Conservation (phyloP, 2,888 invertebrate genomes). For the Microctonus aethiopoides region DNA sequence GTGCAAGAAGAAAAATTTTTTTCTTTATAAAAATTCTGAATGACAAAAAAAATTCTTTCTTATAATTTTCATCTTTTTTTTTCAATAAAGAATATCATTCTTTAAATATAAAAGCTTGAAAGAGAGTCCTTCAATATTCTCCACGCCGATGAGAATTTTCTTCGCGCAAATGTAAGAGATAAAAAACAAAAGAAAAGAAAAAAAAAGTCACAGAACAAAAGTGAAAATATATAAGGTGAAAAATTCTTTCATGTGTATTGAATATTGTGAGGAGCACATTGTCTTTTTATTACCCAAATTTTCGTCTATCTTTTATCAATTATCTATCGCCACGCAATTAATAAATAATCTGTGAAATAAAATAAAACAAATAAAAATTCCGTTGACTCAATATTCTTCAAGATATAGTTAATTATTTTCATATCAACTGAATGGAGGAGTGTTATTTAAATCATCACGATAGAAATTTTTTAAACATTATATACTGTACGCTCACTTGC, state of each 20-base stretch:
- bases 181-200: neutral
- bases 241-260: neutral
- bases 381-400: too few relatives aligned
- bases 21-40: neutral
- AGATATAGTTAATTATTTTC: too few relatives aligned
- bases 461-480: too few relatives aligned
- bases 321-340: neutral
- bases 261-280: neutral
- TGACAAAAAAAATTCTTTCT: neutral
- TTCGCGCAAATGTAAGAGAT: neutral
- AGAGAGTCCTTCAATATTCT: neutral
- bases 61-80: neutral
- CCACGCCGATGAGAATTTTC: neutral
- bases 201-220: neutral
- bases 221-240: neutral
- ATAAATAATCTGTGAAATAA: neutral
- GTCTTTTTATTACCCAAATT: neutral
- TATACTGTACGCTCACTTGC: too few relatives aligned
- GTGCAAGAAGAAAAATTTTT: neutral
- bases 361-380: too few relatives aligned
- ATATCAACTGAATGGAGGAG: too few relatives aligned
- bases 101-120: neutral
- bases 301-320: neutral
- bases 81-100: neutral
- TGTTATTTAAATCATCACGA: too few relatives aligned